Evolutionary conservation across 2,888 invertebrate species (phyloP), one percentile per base, ranked within the genome.

Genomic region (Dynastes hyllus): DNA sequence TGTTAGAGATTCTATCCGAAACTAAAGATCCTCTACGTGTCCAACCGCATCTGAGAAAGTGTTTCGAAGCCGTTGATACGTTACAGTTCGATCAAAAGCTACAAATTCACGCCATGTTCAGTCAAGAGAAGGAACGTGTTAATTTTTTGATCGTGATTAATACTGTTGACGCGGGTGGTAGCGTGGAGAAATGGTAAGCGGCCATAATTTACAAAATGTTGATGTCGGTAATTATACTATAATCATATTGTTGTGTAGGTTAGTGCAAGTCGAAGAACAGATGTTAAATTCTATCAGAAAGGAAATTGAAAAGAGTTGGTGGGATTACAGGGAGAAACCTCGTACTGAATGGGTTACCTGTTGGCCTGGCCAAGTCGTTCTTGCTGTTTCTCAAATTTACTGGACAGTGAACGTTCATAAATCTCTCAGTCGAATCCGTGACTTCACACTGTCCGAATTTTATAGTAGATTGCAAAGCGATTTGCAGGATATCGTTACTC

Each of bases 1-100:
- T 97, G 92, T 90, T 97, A 83, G 96, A 97, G 89, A 96, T 97
- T 84, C 90, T 97, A 80, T 96, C 96, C 0, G 96, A 97, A 91
- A 96, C 96, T 1, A 96, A 96, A 89, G 95, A 96, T 87, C 96
- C 96, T 0, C 88, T 93, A 6, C 91, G 95, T 84, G 96, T 96
- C 1, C 96, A 96, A 88, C 96, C 96, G 0, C 95, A 96, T 90
- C 89, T 97, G 77, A 94, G 95, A 86, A 96, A 96, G 89, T 96
- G 96, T 88, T 97, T 97, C 87, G 96, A 96, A 89, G 96, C 95
- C 69, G 96, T 97, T 78, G 92, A 93, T 80, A 93, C 92, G 85
- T 90, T 97, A 16, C 91, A 92, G 75, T 96, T 96, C 87, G 94
- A 95, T 84, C 88, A 90, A 4, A 91, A 93, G 58, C 89, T 94